Evolutionary conservation across 2,113 vertebrate species (phyloP), one percentile per base, ranked within the genome.

Genomic region (Phainopepla nitens): DNA sequence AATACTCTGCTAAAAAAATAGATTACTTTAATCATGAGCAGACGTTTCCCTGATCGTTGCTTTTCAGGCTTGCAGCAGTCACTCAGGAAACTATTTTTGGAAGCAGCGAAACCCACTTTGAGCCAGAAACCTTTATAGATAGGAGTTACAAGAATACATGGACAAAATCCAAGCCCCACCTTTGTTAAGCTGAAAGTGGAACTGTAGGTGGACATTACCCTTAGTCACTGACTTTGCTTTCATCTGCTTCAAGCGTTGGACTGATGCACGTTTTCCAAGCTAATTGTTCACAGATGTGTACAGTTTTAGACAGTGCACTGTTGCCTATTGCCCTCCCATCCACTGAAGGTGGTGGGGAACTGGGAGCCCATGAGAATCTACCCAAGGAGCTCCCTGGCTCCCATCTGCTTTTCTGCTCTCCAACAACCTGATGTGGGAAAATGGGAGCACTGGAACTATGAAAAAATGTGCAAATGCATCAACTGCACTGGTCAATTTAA

Each of bases 1-100:
- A 97, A 96, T 97, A 94, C 78, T 96, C 83, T 93, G 93, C 93
- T 97, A 94, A 97, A 97, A 97, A 97, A 87, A 83, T 45, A 98
- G 93, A 96, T 96, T 70, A 82, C 95, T 97, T 95, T 94, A 95
- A 97, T 97, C 94, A 92, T 6, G 14, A 97, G 89, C 91, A 97
- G 94, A 95, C 94, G 73, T 96, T 97, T 97, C 95, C 95, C 95
- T 78, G 82, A 87, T 91, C 33, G 3, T 49, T 82, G 86, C 82
- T 97, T 97, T 96, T 93, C 90, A 96, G 95, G 94, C 96, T 88
- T 95, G 85, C 70, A 33, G 79, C 57, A 64, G 94, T 97, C 97
- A 96, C 82, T 96, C 87, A 93, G 91, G 42, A 94, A 97, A 89
- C 87, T 97, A 97, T 97, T 98, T 97, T 77, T 96, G 95, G 96